Base-by-base conservation (phyloP, 1,140 invertebrate species). In the Trichoplusia ni region DNA sequence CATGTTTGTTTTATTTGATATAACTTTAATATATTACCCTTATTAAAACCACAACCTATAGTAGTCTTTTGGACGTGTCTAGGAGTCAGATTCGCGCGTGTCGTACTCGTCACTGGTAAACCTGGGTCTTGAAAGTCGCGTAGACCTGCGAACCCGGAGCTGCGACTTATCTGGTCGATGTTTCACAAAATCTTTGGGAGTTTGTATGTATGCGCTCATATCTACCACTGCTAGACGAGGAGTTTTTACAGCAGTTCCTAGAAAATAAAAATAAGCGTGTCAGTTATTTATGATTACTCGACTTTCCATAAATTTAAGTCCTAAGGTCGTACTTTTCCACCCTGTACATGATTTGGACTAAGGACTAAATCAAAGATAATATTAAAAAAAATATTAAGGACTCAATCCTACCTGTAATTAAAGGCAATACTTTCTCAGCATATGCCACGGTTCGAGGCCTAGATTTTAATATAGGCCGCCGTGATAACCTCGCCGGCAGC, bases 81-180 rank as follows among this genome's bases (percentile, higher is more conserved):
- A 83, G 3, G 71, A 82, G 54, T 87, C 84, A 0, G 84, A 82
- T 21, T 86, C 84, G 5, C 82, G 81, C 4, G 87, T 90, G 35
- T 88, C 83, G 58, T 87, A 90, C 54, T 90, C 87, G 56, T 90
- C 87, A 71, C 87, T 90, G 11, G 87, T 90, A 54, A 74, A 67
- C 6, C 75, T 62, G 8, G 76, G 33, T 21, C 78, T 77, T 27
- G 72, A 35, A 0, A 73, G 72, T 0, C 82, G 67, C 2, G 77
- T 65, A 1, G 71, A 64, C 1, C 75, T 72, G 9, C 74, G 56
- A 3, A 73, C 38, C 21, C 49, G 59, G 16, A 40, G 14, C 7
- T 38, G 46, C n/a, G 54, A 21, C 38, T 44, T 47, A 5, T 38
- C 60, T 18, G 5, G 4, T 13, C 46, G 27, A 8, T 35, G 16